A percentile compares a stretch with the other conserved stretches of the same genome.
phyloP scores from a whole-genome alignment of 2,888 invertebrate species.

The Harpagoxenus sublaevis region DNA sequence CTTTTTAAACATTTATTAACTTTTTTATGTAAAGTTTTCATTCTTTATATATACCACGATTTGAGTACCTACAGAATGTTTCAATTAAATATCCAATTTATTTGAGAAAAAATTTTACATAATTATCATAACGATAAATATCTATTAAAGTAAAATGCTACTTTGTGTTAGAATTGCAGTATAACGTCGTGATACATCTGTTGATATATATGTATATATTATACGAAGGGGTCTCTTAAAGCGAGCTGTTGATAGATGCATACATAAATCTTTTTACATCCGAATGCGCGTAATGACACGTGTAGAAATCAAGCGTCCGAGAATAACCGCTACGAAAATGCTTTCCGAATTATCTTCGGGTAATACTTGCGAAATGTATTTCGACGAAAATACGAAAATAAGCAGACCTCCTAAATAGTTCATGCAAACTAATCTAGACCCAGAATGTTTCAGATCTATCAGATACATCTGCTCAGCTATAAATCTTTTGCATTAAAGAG shows the following conservation, averaged over 20 bases:
- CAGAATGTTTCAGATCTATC: constrained; percentile 35
- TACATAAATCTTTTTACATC: constrained; percentile 32
- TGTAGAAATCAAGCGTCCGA: constrained; percentile 39
- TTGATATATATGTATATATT: neutral
- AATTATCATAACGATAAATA: neutral
- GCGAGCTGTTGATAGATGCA: constrained; percentile 12
- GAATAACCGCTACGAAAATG: constrained; percentile 41
- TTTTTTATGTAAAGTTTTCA: neutral
- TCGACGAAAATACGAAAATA: constrained; percentile 43
- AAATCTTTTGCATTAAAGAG: constrained; percentile 1
- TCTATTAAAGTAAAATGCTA: neutral
- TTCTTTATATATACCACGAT: too few species aligned
- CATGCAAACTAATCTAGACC: constrained; percentile 25
- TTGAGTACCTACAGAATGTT: neutral
- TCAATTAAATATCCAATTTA: neutral
- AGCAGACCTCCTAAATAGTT: constrained; percentile 33
- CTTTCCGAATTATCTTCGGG: constrained; percentile 30
- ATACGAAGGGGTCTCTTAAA: neutral
- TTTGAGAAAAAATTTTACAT: neutral
- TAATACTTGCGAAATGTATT: constrained; percentile 39
- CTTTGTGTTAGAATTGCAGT: neutral
- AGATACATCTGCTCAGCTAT: neutral
- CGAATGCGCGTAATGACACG: constrained; percentile 46
- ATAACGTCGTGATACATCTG: neutral
- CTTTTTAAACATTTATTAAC: neutral